Evolutionary conservation across 2,797 vertebrate species (phyloP), one percentile per base, ranked within the genome.

Genomic region (Acrossocheilus wenchowensis): DNA sequence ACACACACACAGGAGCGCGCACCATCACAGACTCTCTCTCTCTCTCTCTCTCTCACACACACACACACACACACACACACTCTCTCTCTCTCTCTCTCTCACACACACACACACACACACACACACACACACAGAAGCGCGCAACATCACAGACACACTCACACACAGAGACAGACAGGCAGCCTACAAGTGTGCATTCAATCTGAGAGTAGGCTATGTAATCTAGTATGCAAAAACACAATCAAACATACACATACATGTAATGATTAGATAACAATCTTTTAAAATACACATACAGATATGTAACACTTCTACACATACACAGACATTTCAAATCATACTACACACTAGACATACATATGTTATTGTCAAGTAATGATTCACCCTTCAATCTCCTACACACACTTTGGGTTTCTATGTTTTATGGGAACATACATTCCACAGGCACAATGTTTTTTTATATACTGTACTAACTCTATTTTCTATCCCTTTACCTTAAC

Each of bases 131-230:
- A 72, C 57, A 72, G 43, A n/a, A 68, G 21, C 84, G 11, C 60
- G 26, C 39, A 34, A 72, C 21, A 23, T 57, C 54, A 57, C 8
- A 57, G 21, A 54, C 52, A 7, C 52, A 21, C 19, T 21, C 82
- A 81, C 75, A 81, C 75, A 85, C 23, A 85, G 43, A 84, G 83
- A 91, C 84, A 90, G 78, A 64, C 21, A 72, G 26, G 91, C 90
- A 87, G 92, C 74, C 83, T 89, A 48, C 82, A 68, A 80, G 75
- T 83, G 85, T 86, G 83, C 88, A 85, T 88, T 79, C 84, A 75
- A 78, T 84, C 78, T 48, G 54, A 81, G 79, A 81, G 34, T 36
- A 30, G 30, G 30, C 30, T 30, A 36, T 36, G 34, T 4, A 36
- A 36, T 36, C 82, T 87, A 80, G 6, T 26, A 30, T 54, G n/a